Evolutionary conservation across 2,113 vertebrate species (phyloP).

Genomic region (Pangasianodon hypophthalmus): DNA sequence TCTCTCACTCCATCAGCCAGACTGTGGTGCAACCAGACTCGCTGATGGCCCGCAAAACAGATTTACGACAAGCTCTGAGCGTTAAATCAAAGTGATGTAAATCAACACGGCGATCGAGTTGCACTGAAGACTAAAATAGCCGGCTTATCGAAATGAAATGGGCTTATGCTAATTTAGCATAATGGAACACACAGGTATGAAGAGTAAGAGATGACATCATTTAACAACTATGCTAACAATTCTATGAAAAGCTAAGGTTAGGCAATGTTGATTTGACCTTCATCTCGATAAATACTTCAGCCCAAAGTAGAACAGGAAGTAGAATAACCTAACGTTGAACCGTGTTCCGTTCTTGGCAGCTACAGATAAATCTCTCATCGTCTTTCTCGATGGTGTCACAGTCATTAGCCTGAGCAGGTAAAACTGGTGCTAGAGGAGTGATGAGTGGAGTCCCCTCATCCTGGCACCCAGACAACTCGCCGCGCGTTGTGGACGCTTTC

Average conservation of each 20-base stretch:
- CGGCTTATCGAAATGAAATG: neutral
- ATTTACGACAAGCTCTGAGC: conserved; percentile 47
- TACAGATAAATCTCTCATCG: conserved; percentile 69
- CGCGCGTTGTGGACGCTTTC: neutral
- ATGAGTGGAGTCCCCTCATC: conserved; percentile 58
- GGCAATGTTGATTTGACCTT: neutral
- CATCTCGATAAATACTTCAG: conserved; percentile 17
- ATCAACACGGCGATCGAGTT: conserved; percentile 9
- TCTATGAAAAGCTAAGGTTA: neutral
- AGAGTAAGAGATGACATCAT: neutral
- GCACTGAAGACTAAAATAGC: neutral
- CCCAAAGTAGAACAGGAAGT: conserved; percentile 36
- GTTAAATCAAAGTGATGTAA: conserved; percentile 45
- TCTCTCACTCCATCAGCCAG: neutral
- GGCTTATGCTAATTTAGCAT: neutral
- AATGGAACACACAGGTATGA: neutral
- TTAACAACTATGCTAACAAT: neutral
- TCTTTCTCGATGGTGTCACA: conserved; percentile 59
- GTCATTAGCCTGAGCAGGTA: conserved; percentile 68
- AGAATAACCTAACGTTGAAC: conserved; percentile 55
- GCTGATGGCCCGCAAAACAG: conserved; percentile 48
- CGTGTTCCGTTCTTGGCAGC: conserved; percentile 61
- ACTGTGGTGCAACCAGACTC: conserved; percentile 30
- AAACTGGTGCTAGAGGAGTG: conserved; percentile 54
- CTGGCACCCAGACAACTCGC: neutral